Evolutionary conservation across 2,888 invertebrate species (phyloP).

Genomic region (Augochlorella aurata): DNA sequence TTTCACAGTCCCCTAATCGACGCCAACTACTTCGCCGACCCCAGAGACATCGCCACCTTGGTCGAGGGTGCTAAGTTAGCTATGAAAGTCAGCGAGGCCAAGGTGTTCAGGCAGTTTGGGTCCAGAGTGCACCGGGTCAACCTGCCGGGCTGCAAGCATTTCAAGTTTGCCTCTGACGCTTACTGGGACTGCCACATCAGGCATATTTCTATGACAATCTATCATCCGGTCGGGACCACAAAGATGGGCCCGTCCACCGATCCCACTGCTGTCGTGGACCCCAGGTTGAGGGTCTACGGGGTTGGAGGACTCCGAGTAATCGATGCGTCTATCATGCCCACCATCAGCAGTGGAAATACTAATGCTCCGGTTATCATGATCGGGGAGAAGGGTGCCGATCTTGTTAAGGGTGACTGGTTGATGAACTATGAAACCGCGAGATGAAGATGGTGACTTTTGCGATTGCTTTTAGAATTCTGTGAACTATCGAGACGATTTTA

Average conservation of each 20-base stretch:
- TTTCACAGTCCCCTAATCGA: conserved; percentile 94
- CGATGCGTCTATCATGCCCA: conserved; percentile 95
- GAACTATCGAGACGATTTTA: not conserved
- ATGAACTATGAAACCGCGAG: conserved; percentile 73
- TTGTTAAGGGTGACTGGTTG: conserved; percentile 93
- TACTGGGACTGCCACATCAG: conserved; percentile 94
- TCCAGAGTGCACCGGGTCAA: conserved; percentile 89
- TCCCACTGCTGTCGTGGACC: conserved; percentile 91
- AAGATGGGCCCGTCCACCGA: conserved; percentile 94
- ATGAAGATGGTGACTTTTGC: not conserved
- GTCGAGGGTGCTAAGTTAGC: conserved; percentile 93
- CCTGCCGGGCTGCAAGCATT: conserved; percentile 90
- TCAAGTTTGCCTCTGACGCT: conserved; percentile 89
- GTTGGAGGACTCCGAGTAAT: conserved; percentile 90
- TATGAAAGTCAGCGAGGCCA: conserved; percentile 87
- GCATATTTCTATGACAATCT: conserved; percentile 94
- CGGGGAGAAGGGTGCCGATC: conserved; percentile 93
- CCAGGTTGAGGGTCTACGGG: conserved; percentile 89
- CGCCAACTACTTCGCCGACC: conserved; percentile 95
- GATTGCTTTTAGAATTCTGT: not conserved
- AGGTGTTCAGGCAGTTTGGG: conserved; percentile 91
- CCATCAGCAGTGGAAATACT: conserved; percentile 93
- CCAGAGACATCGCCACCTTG: conserved; percentile 89
- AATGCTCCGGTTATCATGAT: conserved; percentile 97
- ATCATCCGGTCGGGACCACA: conserved; percentile 93